A percentile compares a stretch with the other conserved stretches of the same genome.
Conservation (phyloP, 2,797 vertebrate species). For the Sebastes hubbsi region DNA sequence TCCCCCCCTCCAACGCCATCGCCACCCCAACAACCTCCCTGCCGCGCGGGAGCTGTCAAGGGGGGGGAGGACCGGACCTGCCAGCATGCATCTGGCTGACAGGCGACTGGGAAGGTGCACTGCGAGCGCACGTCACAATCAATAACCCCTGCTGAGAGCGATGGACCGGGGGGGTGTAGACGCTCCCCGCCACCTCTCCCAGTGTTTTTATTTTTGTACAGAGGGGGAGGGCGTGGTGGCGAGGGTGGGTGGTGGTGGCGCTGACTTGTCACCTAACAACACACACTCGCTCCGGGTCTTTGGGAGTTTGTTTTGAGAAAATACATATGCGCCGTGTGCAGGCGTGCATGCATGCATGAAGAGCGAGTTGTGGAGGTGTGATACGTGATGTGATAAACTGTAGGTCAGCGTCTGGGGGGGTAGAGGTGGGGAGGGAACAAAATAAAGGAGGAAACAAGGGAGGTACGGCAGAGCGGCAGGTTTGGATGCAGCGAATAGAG, state of each 20-base stretch:
- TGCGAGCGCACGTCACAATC: constrained; percentile 87
- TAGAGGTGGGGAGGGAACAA: background rate
- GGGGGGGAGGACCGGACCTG: constrained; percentile 70
- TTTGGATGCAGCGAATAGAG: background rate
- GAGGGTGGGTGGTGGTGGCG: too few relatives aligned
- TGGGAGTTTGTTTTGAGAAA: constrained; percentile 61
- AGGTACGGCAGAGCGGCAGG: background rate
- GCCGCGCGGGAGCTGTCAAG: constrained; percentile 84
- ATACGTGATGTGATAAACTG: constrained; percentile 43
- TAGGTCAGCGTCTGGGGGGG: background rate
- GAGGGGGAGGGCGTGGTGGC: background rate
- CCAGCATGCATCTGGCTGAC: constrained; percentile 85
- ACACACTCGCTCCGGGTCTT: constrained; percentile 52
- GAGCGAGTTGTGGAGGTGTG: constrained; percentile 38
- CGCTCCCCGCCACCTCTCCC: constrained; percentile 42
- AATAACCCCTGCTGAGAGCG: constrained; percentile 84
- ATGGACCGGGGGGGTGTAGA: constrained; percentile 57
- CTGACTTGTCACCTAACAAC: constrained; percentile 61
- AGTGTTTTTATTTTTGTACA: constrained; percentile 59
- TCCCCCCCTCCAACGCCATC: background rate
- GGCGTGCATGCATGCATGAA: constrained; percentile 48
- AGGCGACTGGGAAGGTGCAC: constrained; percentile 86
- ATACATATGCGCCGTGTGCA: constrained; percentile 65
- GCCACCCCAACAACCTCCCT: constrained; percentile 60
- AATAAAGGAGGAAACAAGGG: background rate